Evolutionary conservation across 2,797 vertebrate genomes (phyloP).

Genomic region (Psittacula echo): DNA sequence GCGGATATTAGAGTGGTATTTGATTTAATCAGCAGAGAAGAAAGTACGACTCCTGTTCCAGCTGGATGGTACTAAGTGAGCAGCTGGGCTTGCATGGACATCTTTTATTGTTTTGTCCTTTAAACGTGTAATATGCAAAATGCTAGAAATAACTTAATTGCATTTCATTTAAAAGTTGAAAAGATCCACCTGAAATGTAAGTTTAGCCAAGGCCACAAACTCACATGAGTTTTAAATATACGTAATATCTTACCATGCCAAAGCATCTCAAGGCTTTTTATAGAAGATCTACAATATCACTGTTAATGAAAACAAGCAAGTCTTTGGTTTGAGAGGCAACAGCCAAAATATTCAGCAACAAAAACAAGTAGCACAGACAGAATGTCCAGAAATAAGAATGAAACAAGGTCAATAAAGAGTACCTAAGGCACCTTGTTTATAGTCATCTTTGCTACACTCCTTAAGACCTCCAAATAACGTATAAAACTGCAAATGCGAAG

Average conservation of each 20-base stretch:
- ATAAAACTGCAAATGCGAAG: conserved; percentile 52
- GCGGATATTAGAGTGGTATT: neutral
- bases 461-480: conserved; percentile 69
- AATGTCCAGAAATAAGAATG: conserved; percentile 59
- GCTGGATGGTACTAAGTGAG: neutral
- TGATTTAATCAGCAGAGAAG: neutral
- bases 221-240: conserved; percentile 51
- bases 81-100: neutral
- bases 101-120: conserved; percentile 23
- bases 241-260: conserved; percentile 11
- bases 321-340: conserved; percentile 80
- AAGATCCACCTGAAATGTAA: conserved; percentile 49
- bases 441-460: conserved; percentile 77
- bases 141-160: conserved; percentile 44
- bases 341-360: conserved; percentile 61
- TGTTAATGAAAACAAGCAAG: conserved; percentile 56
- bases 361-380: conserved; percentile 54
- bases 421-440: conserved; percentile 81
- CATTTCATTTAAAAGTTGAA: conserved; percentile 37
- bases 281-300: neutral
- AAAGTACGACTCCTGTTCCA: neutral
- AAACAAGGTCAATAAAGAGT: conserved; percentile 78
- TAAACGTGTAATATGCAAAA: conserved; percentile 23
- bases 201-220: conserved; percentile 61
- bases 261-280: conserved; percentile 52